Evolutionary conservation across 2,797 vertebrate species (phyloP), one percentile per base, ranked within the genome.

Genomic region (Amazona ochrocephala): DNA sequence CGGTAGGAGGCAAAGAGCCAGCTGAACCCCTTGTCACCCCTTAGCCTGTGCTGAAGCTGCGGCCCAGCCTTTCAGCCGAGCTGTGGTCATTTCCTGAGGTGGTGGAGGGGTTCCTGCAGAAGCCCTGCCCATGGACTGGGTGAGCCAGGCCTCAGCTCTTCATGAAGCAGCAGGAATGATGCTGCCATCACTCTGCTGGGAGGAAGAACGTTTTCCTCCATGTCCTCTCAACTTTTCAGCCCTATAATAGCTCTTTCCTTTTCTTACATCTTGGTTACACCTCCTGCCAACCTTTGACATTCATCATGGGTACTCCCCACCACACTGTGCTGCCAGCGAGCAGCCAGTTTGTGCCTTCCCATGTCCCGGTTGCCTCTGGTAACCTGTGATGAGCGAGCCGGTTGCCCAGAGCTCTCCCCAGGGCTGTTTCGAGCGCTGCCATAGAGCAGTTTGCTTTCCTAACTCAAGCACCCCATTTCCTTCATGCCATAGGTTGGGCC

Each of bases 381-480:
- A 47, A 22, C 21, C 45, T 47, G 45, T 47, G 45, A 21, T 11
- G 45, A 47, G 45, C 45, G 22, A 47, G 45, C 21, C 45, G 2
- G 21, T 47, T 47, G 45, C 7, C 11, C 22, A 47, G 45, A 47
- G 45, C 45, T 7, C 45, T 47, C 21, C 21, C 45, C 45, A 47
- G 22, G 21, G 5, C 45, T 22, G 21, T 47, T 47, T 47, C 45
- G 7, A 21, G 45, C 11, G 37, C 77, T 2, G 6, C 53, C 24
- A 7, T 22, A 9, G 54, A 54, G 30, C 54, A 1, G 32, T 82
- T 34, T 34, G 50, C 32, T 58, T 51, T 42, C 41, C 10, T 23
- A 20, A 8, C 65, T 13, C 2, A 22, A 23, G 1, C 23, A 0
- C n/a, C 50, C 70, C 0, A 2, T 10, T 50, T 9, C 54, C 82